These are phyloP conservation scores for Mongoloraphidia duomilia DNA, from an alignment of 2,888 invertebrate species.

Conservation along the genomic window DNA sequence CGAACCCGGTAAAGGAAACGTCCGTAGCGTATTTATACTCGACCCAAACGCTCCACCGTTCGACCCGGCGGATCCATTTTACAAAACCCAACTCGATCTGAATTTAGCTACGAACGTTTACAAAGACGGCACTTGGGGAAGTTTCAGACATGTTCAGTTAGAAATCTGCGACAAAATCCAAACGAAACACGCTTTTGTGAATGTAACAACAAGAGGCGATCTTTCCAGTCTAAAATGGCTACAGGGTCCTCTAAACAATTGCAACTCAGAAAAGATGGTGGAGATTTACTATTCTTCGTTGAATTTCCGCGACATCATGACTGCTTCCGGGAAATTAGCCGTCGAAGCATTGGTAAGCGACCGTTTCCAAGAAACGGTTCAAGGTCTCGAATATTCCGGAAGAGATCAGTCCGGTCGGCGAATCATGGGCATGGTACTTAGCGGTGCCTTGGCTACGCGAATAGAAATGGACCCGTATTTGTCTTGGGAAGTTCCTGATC, in stretches of 20 bases:
- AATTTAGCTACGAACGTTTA: conserved; percentile 65
- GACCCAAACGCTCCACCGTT: conserved; percentile 45
- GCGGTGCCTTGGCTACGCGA: conserved; percentile 38
- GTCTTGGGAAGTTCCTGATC: conserved; percentile 36
- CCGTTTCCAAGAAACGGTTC: conserved; percentile 40
- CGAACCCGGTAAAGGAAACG: conserved; percentile 33
- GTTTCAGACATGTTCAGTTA: conserved; percentile 11
- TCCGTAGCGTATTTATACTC: conserved; percentile 44
- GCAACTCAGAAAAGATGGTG: too few relatives aligned
- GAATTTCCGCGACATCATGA: too few relatives aligned
- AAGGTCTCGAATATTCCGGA: conserved; percentile 51
- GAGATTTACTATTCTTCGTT: too few relatives aligned
- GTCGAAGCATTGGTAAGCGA: too few relatives aligned
- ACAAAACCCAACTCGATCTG: conserved; percentile 43
- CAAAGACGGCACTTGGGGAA: too few relatives aligned
- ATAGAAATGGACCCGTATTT: conserved; percentile 31
- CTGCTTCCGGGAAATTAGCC: too few relatives aligned
- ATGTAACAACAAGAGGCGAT: conserved; percentile 66
- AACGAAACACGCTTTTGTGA: conserved; percentile 56
- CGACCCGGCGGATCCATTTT: conserved; percentile 43
- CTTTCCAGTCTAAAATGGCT: conserved; percentile 76
- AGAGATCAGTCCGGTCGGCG: conserved; percentile 26
- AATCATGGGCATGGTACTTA: conserved; percentile 32
- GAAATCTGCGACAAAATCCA: conserved; percentile 19
- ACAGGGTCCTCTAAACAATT: conserved; percentile 39